Conservation (phyloP, 2,113 vertebrate species). For the Hippocampus abdominalis region DNA sequence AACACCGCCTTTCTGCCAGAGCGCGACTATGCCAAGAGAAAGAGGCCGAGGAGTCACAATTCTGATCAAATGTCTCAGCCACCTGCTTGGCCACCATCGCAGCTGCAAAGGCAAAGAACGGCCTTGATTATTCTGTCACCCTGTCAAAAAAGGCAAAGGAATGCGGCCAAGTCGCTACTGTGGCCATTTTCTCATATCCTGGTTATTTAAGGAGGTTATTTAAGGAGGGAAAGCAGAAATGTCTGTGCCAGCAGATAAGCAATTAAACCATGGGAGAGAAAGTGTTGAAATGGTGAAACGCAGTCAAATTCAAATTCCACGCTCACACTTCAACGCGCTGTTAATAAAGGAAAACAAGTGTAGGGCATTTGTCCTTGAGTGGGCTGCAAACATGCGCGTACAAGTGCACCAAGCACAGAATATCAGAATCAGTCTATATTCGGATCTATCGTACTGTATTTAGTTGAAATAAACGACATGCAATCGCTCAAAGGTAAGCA, state of each 20-base stretch:
- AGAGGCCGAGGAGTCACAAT: slow-evolving; percentile 49
- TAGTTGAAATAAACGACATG: background rate
- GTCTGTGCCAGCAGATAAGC: slow-evolving; percentile 52
- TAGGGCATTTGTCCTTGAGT: slow-evolving; percentile 4
- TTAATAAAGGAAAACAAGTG: slow-evolving; percentile 39
- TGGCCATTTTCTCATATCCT: slow-evolving; percentile 65
- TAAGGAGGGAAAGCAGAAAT: slow-evolving; percentile 58
- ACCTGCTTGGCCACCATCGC: slow-evolving; percentile 42
- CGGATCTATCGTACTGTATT: background rate
- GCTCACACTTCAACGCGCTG: slow-evolving; percentile 4
- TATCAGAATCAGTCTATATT: background rate
- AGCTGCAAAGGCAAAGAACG: slow-evolving; percentile 58
- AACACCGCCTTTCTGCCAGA: slow-evolving; percentile 30
- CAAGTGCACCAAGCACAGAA: background rate
- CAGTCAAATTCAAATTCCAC: background rate
- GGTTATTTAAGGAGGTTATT: slow-evolving; percentile 67
- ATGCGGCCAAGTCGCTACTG: slow-evolving; percentile 72
- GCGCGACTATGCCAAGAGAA: slow-evolving; percentile 40
- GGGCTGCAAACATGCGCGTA: background rate
- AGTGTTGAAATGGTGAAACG: slow-evolving; percentile 14
- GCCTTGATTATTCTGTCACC: slow-evolving; percentile 74
- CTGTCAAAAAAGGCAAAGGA: slow-evolving; percentile 67
- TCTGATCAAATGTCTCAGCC: slow-evolving; percentile 61
- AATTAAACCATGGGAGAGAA: slow-evolving; percentile 34
- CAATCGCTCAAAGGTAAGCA: background rate